Conservation (phyloP, 1,140 invertebrate genomes). For the Liolophura sinensis region DNA sequence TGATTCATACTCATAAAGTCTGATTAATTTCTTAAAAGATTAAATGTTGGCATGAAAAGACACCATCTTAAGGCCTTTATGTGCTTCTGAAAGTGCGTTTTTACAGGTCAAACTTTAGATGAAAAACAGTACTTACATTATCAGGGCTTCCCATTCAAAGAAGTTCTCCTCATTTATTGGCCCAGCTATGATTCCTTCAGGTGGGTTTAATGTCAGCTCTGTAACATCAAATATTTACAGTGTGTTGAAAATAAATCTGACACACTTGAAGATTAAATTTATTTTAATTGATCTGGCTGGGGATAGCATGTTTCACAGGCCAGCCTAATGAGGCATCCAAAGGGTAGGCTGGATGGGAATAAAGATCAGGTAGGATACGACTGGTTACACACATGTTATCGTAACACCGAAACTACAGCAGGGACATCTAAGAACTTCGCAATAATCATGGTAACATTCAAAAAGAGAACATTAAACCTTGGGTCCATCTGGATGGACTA, state of each 20-base stretch:
- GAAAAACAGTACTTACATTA: conserved; percentile 72
- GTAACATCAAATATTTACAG: conserved; percentile 48
- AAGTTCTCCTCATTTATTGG: conserved; percentile 99
- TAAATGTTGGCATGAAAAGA: conserved; percentile 2
- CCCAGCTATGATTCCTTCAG: conserved; percentile 86
- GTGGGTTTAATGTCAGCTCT: conserved; percentile 96
- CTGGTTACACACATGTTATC: no score
- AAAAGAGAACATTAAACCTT: no score
- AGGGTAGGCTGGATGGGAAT: no score
- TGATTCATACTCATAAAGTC: no score
- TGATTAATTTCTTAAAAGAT: no score
- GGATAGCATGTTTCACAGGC: neutral
- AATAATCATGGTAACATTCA: no score
- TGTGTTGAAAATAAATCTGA: neutral
- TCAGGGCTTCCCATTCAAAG: conserved; percentile 99
- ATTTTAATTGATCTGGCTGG: no score
- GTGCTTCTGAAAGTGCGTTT: neutral
- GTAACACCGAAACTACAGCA: no score
- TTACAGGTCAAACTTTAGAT: conserved; percentile 5
- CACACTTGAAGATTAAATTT: conserved; percentile 1
- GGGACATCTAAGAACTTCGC: no score
- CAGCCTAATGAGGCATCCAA: neutral
- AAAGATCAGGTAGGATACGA: neutral
- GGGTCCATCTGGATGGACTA: no score
- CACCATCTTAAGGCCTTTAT: no score